Evolutionary conservation across 1,140 invertebrate genomes (phyloP).

Genomic region (Gonioctena quinquepunctata): DNA sequence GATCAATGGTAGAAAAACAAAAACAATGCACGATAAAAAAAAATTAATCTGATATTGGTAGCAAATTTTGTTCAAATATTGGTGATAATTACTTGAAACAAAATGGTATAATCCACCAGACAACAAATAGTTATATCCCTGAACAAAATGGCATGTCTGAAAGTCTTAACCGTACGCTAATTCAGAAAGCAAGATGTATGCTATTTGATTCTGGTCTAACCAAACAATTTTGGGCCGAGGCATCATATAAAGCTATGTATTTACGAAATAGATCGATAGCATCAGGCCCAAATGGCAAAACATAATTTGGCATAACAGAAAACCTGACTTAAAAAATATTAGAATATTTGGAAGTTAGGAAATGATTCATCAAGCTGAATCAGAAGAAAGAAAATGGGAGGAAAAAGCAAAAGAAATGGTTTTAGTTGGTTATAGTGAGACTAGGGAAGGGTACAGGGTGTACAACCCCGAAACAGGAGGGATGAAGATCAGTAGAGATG

Average conservation of each 20-base stretch:
- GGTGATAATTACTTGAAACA: not conserved
- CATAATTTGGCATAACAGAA: conserved; percentile 43
- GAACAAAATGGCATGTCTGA: conserved; percentile 32
- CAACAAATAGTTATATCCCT: not conserved
- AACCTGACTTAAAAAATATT: conserved; percentile 55
- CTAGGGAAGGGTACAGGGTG: not conserved
- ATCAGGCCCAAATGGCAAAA: not conserved
- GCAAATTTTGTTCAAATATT: not conserved
- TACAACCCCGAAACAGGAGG: not conserved
- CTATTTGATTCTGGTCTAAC: conserved; percentile 47
- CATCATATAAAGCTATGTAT: conserved; percentile 29
- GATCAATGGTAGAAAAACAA: not conserved
- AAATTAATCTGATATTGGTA: not conserved
- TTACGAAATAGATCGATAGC: not conserved
- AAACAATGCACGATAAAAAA: not conserved
- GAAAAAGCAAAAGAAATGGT: conserved; percentile 44
- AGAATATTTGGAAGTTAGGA: conserved; percentile 53
- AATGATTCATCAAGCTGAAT: conserved; percentile 51
- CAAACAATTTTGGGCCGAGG: conserved; percentile 54
- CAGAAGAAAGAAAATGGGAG: conserved; percentile 48
- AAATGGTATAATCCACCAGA: not conserved
- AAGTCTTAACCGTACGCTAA: conserved; percentile 33
- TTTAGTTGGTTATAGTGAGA: conserved; percentile 52
- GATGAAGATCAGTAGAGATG: not conserved
- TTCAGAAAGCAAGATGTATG: conserved; percentile 45